A percentile compares a stretch with the other conserved stretches of the same genome.
phyloP scores from a whole-genome alignment of 2,888 invertebrate species.

The Ernsta delagoae region DNA sequence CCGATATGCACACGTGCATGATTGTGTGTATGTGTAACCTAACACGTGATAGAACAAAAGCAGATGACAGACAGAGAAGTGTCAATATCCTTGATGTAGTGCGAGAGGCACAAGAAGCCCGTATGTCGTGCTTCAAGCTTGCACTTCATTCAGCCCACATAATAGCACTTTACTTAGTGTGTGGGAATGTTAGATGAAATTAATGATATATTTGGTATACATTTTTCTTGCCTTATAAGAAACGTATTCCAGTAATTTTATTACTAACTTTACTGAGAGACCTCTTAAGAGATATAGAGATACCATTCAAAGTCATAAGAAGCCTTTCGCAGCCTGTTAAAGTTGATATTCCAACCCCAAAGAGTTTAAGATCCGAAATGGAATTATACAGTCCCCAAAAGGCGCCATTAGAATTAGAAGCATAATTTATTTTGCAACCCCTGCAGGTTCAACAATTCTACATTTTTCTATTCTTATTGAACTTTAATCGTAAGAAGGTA shows the following conservation, averaged over 20 bases:
- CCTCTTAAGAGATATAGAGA: constrained; percentile 24
- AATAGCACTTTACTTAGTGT: constrained; percentile 66
- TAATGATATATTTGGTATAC: constrained; percentile 34
- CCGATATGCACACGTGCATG: constrained; percentile 63
- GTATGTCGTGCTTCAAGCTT: constrained; percentile 61
- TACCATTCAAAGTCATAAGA: constrained; percentile 50
- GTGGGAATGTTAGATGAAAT: constrained; percentile 57
- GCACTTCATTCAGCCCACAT: constrained; percentile 68
- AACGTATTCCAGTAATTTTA: constrained; percentile 24
- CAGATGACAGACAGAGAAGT: constrained; percentile 71
- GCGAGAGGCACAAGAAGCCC: constrained; percentile 75
- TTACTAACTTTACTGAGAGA: constrained; percentile 12
- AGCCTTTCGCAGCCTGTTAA: constrained; percentile 80
- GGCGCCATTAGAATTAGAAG: constrained; percentile 77
- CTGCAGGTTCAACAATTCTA: constrained; percentile 60
- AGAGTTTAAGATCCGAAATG: constrained; percentile 81
- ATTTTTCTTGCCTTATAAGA: constrained; percentile 18
- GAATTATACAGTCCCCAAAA: constrained; percentile 81
- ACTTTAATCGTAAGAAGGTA: neutral
- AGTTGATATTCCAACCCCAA: constrained; percentile 75
- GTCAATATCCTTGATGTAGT: constrained; percentile 76
- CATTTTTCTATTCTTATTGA: neutral
- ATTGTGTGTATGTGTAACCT: constrained; percentile 63
- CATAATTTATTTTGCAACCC: constrained; percentile 74
- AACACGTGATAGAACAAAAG: constrained; percentile 77